phyloP scores from a whole-genome alignment of 2,888 invertebrate genomes.

The Esperia sulphurella region DNA sequence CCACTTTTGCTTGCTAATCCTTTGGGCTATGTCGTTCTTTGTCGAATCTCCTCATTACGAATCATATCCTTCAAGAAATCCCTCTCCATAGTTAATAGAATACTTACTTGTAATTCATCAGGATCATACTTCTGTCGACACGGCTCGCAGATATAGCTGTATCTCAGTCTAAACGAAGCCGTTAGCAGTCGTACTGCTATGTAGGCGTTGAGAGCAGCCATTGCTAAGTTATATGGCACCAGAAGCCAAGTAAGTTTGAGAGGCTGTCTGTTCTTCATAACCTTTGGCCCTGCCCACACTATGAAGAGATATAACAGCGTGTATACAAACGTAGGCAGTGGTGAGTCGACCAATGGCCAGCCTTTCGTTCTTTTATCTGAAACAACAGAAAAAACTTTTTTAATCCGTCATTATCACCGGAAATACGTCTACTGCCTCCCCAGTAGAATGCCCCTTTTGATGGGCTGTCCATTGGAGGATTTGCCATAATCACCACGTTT shows the following conservation, averaged over 20 bases:
- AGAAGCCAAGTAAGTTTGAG: constrained; percentile 87
- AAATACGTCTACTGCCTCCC: no score
- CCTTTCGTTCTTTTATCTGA: constrained; percentile 89
- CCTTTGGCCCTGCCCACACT: constrained; percentile 88
- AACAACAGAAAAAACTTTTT: no score
- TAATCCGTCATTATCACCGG: no score
- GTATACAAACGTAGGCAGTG: constrained; percentile 84
- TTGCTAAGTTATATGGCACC: constrained; percentile 90
- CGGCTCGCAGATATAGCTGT: constrained; percentile 93
- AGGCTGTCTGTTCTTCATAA: constrained; percentile 88
- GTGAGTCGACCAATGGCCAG: constrained; percentile 92
- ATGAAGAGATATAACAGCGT: constrained; percentile 86
- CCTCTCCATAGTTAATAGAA: no score
- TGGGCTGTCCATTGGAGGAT: no score
- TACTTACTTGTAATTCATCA: constrained; percentile 83
- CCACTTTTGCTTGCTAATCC: no score
- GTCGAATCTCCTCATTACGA: no score
- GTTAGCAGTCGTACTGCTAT: constrained; percentile 88
- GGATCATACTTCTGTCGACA: constrained; percentile 87
- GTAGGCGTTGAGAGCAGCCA: constrained; percentile 90
- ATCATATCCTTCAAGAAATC: no score
- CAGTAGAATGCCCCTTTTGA: no score
- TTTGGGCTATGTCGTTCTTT: no score
- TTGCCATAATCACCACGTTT: no score
- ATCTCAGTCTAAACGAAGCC: constrained; percentile 86